Base-by-base conservation (phyloP, 2,797 vertebrate genomes). In the Euphonia xanthogaster region DNA sequence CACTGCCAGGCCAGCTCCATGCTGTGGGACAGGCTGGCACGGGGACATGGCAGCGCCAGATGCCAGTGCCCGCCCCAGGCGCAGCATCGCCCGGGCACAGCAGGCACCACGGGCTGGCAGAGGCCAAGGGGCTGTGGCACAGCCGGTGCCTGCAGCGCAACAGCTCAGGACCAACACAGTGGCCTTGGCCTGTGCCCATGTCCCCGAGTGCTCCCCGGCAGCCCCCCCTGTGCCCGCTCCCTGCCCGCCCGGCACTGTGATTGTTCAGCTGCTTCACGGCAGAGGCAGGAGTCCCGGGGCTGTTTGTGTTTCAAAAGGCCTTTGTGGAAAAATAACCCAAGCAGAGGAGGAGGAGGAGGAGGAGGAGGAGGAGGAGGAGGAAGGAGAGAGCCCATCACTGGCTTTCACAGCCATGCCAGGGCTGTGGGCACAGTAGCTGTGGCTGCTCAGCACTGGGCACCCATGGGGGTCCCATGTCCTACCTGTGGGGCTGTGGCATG, bases 301-400 rank as follows among this genome's bases (percentile, higher is more conserved):
- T 94, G 96, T 96, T 96, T 96, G 96, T 97, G 86, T 94, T 97
- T 95, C 95, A 95, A 96, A 94, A 94, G 91, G 94, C 93, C 95
- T 96, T 96, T 96, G 95, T 96, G 93, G 96, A 95, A 97, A 96
- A 97, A 95, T 94, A 97, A 96, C 92, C 68, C 31, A 12, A 88
- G 90, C 48, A 2, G 76, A 93, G 76, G 84, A 91, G 92, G 68
- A 88, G 77, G 77, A 78, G 65, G 71, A 66, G 51, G 88, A 93
- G 63, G 77, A 70, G 76, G 79, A 91, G 92, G 63, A 88, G 78
- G 73, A 68, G 50, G 88, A 93, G 57, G 79, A 72, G 37, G 88
- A 95, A 91, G 68, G 62, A 85, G 33, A 71, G 57, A 88, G 42
- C 79, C 92, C 92, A 93, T 85, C 68, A 21, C 37, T 13, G 40